phyloP scores from a whole-genome alignment of 2,113 vertebrate genomes.

The Hemibagrus wyckioides region DNA sequence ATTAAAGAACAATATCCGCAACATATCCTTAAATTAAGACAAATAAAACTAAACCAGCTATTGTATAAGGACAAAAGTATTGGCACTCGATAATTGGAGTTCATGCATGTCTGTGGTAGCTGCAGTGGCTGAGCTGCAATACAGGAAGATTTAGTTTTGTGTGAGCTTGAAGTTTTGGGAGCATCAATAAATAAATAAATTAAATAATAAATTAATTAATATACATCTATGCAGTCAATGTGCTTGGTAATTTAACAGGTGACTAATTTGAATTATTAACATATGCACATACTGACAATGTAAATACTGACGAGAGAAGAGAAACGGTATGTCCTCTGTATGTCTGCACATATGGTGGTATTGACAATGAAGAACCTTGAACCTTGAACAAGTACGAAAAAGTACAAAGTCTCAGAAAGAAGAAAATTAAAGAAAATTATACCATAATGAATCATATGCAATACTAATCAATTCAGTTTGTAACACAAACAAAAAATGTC shows the following conservation, averaged over 20 bases:
- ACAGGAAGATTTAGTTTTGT: background rate
- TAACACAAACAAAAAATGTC: no score
- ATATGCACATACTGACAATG: no score
- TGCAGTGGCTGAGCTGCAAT: background rate
- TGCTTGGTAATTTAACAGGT: background rate
- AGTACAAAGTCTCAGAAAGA: no score
- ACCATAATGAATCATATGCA: no score
- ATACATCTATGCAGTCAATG: background rate
- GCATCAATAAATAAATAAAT: background rate
- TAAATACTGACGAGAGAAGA: no score
- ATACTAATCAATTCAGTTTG: no score
- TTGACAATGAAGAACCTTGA: background rate
- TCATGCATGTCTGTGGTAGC: background rate
- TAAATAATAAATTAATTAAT: background rate
- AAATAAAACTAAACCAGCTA: background rate
- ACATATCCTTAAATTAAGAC: background rate
- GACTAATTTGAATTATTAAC: background rate
- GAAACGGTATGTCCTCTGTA: no score
- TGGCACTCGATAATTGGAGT: no score
- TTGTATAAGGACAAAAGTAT: background rate
- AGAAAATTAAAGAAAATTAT: no score
- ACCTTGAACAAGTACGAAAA: no score
- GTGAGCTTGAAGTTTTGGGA: background rate
- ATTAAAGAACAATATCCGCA: background rate
- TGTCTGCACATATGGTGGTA: no score